Percentiles rank a stretch among this genome's conserved stretches.
Evolutionary conservation across 2,113 vertebrate species (phyloP).

Genomic region (Cheirogaleus medius): DNA sequence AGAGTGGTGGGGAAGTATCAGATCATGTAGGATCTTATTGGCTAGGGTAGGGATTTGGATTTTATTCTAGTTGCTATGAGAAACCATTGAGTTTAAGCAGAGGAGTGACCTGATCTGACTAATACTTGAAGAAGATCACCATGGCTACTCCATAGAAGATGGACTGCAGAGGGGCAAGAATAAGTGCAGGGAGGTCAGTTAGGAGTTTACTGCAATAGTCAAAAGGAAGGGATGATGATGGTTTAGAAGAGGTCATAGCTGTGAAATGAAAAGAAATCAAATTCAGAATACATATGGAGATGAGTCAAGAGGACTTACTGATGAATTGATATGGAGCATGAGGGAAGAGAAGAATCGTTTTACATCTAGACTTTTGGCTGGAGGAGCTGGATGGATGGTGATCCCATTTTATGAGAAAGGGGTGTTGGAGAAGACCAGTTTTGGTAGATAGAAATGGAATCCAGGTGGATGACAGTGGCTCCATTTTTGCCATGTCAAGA

Average conservation of each 20-base stretch:
- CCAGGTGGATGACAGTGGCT: neutral
- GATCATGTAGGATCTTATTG: neutral
- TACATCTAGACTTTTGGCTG: neutral
- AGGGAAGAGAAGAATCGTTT: neutral
- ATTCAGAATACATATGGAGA: neutral
- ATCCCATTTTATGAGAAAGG: neutral
- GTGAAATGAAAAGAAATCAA: neutral
- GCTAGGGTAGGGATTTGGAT: neutral
- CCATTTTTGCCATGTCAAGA: neutral
- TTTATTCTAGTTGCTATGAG: neutral
- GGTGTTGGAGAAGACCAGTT: neutral
- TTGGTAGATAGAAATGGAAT: neutral
- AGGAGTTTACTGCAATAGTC: neutral
- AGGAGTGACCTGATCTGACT: neutral
- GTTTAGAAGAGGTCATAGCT: neutral
- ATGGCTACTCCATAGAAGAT: neutral
- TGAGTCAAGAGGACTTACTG: neutral
- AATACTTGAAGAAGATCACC: neutral
- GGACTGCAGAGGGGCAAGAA: neutral
- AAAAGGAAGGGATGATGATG: neutral
- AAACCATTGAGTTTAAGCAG: neutral
- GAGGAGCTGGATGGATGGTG: neutral
- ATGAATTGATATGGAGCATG: neutral
- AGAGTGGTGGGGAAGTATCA: neutral
- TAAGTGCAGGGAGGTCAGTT: neutral